phyloP scores from a whole-genome alignment of 2,797 vertebrate species.

The Meda fulgida region DNA sequence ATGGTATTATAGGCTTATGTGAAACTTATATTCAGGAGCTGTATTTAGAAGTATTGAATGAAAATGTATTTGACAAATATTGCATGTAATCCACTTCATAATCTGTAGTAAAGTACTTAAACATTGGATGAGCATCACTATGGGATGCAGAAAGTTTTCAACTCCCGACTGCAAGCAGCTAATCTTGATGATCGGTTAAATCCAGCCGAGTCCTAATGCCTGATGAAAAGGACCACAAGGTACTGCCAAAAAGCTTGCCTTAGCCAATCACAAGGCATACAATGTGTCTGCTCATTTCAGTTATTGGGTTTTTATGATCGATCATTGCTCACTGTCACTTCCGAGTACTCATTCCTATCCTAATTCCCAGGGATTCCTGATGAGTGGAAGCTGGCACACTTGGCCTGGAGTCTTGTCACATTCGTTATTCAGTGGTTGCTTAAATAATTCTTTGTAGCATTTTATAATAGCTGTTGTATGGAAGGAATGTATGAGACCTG shows the following conservation, averaged over 20 bases:
- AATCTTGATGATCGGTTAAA: too few species aligned
- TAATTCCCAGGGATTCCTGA: constrained; percentile 23
- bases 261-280: background rate
- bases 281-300: background rate
- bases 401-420: constrained; percentile 56
- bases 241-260: background rate
- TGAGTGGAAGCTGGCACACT: constrained; percentile 50
- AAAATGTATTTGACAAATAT: background rate
- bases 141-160: background rate
- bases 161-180: too few species aligned
- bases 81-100: background rate
- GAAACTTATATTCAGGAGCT: background rate
- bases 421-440: constrained; percentile 67
- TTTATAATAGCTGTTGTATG: constrained; percentile 1
- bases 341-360: background rate
- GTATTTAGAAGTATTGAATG: background rate
- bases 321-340: background rate
- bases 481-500: background rate
- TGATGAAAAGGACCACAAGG: background rate
- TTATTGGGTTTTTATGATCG: background rate
- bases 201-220: background rate
- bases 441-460: background rate
- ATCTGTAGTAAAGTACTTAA: background rate
- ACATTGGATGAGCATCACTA: background rate
- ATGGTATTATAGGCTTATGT: background rate